Conservation (phyloP, 2,888 invertebrate genomes). For the Lepas anatifera region DNA sequence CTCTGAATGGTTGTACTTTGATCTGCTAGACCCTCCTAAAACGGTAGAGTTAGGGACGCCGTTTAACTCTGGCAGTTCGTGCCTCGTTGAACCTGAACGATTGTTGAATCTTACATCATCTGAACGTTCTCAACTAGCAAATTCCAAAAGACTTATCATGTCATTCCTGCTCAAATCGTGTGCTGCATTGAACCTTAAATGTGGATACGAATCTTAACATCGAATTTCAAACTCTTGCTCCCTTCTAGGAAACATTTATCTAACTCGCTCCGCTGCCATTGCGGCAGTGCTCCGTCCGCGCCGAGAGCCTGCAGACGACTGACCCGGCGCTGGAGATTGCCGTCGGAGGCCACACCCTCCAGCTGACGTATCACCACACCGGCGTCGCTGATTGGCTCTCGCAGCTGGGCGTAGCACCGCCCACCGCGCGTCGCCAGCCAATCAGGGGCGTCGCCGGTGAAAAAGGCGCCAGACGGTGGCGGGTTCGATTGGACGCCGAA, state of each 20-base stretch:
- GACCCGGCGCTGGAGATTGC: not conserved
- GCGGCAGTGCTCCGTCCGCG: not conserved
- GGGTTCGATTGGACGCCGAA: conserved; percentile 1
- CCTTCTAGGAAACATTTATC: not conserved
- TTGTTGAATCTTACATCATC: too few species aligned
- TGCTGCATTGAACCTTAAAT: not conserved
- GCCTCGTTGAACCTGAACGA: too few species aligned
- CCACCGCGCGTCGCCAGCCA: not conserved
- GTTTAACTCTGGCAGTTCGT: too few species aligned
- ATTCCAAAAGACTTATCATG: not conserved
- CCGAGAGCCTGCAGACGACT: not conserved
- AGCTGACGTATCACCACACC: not conserved
- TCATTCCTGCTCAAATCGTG: not conserved
- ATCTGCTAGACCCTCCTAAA: too few species aligned
- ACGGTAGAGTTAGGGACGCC: too few species aligned
- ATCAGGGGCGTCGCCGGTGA: too few species aligned
- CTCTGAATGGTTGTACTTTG: too few species aligned
- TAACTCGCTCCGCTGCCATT: not conserved
- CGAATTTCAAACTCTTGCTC: not conserved
- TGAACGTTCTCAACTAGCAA: not conserved
- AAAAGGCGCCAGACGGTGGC: not conserved
- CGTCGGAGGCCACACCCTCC: not conserved
- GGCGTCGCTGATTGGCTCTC: not conserved
- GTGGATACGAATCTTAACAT: not conserved
- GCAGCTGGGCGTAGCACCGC: not conserved